Base-by-base conservation (phyloP, 2,113 vertebrate species). In the Trogon melanurus region DNA sequence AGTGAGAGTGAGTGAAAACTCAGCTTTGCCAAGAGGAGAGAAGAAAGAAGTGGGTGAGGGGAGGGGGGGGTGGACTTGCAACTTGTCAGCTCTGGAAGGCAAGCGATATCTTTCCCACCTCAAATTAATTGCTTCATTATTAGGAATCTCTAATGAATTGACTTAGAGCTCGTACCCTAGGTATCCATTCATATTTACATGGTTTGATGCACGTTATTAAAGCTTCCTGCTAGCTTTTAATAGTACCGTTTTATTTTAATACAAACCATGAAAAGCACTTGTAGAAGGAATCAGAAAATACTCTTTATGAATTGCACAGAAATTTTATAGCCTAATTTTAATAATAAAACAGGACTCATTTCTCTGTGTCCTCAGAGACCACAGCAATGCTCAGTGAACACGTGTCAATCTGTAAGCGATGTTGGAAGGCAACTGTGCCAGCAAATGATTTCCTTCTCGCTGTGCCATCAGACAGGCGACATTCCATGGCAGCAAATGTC, bases 71-170 rank as follows among this genome's bases (percentile, higher is more conserved):
- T 76, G 54, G 88, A 76, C 66, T 48, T 81, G 56, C 38, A 91
- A 53, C 71, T 73, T 95, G 71, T 78, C 84, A 88, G 72, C 25
- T 89, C 73, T 79, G 32, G 60, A 89, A 92, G 76, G 47, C 51
- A 92, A 89, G 58, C 19, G 30, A 50, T 95, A 85, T 47, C 10
- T 80, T 76, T 89, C 58, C n/a, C 21, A 13, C 70, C n/a, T 86
- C 47, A 72, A 60, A 82, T 89, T 94, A 96, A 82, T 91, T 83
- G 47, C 30, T 94, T 95, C 71, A 83, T 91, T 88, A 97, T 94
- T 95, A 73, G 34, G 32, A 72, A 86, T 51, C 69, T 75, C 62
- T 74, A 67, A 92, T 91, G 12, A 95, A 95, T 38, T 86, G 78
- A 93, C 94, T 83, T 94, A 87, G 29, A 91, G 30, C 50, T 79